Evolutionary conservation across 2,797 vertebrate genomes (phyloP).

Genomic region (Lepilemur ruficaudatus): DNA sequence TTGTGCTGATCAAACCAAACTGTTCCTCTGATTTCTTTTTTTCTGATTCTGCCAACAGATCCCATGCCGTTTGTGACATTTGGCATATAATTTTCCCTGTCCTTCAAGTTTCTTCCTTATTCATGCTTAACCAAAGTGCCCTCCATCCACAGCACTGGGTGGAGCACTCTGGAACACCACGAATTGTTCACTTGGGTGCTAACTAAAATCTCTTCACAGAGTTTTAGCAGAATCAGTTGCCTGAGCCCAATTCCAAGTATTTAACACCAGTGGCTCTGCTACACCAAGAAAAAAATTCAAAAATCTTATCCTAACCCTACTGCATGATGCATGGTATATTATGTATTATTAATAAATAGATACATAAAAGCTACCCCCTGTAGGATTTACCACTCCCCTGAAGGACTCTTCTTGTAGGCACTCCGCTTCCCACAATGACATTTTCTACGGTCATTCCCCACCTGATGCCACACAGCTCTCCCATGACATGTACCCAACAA

Average conservation of each 20-base stretch:
- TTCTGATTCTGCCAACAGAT: not conserved
- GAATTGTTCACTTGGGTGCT: too few relatives aligned
- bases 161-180: too few relatives aligned
- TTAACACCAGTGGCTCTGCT: not conserved
- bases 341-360: not conserved
- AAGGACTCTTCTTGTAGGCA: not conserved
- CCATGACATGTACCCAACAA: fast-evolving
- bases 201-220: not conserved
- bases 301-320: not conserved
- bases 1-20: not conserved
- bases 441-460: fast-evolving
- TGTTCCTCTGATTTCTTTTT: not conserved
- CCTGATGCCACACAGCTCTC: not conserved
- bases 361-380: not conserved
- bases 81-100: too few relatives aligned
- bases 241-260: not conserved
- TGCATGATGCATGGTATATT: too few relatives aligned
- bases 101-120: not conserved
- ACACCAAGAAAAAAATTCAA: too few relatives aligned
- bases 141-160: not conserved
- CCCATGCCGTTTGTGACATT: not conserved
- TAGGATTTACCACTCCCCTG: too few relatives aligned
- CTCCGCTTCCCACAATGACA: fast-evolving
- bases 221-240: not conserved
- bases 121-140: not conserved